phyloP scores from a whole-genome alignment of 2,797 vertebrate species.

The Hybognathus amarus region DNA sequence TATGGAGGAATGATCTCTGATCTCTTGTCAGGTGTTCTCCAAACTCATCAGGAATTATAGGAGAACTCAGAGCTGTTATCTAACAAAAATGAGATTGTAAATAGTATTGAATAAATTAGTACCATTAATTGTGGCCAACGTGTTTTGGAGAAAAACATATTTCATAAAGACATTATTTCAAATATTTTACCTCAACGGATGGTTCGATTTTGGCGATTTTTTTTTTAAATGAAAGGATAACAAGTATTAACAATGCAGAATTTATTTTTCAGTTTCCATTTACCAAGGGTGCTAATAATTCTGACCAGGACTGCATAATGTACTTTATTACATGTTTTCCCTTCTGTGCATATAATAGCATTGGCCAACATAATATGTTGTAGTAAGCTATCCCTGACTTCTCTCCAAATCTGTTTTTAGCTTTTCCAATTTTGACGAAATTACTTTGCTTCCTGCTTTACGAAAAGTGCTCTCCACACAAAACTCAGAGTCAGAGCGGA shows the following conservation, averaged over 20 bases:
- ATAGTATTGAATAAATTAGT: too few species aligned
- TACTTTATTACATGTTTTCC: background rate
- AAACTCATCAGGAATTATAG: too few species aligned
- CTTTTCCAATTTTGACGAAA: constrained; percentile 14
- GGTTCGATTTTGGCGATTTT: too few species aligned
- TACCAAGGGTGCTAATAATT: background rate
- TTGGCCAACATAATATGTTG: background rate
- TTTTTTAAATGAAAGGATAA: too few species aligned
- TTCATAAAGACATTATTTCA: background rate
- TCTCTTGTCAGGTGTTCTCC: too few species aligned
- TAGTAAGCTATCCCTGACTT: background rate
- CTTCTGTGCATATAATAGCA: background rate
- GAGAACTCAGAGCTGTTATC: too few species aligned
- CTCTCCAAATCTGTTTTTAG: background rate
- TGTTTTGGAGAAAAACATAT: too few species aligned
- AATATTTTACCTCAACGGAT: too few species aligned
- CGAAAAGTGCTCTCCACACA: background rate
- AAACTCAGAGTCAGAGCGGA: background rate
- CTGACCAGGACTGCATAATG: background rate
- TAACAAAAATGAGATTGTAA: too few species aligned
- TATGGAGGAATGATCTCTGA: too few species aligned
- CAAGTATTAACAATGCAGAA: background rate
- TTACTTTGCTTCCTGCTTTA: background rate
- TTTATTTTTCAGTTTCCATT: background rate
- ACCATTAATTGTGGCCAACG: too few species aligned